Conservation (phyloP, 2,888 invertebrate genomes). For the Colletes collaris region DNA sequence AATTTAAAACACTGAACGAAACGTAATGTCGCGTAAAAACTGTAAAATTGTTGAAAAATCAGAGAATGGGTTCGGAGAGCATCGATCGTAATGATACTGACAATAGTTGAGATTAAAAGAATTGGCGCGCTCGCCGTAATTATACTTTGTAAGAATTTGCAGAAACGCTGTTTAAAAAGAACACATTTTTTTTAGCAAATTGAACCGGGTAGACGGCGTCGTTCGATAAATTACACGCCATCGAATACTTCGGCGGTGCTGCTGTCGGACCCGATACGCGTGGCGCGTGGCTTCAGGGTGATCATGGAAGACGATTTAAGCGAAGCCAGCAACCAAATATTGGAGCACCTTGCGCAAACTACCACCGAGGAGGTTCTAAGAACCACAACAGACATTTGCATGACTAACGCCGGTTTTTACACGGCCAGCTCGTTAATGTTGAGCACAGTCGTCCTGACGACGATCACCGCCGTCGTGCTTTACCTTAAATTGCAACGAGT, state of each 20-base stretch:
- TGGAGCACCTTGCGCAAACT: constrained; percentile 73
- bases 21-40: too few species aligned
- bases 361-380: constrained; percentile 61
- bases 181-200: constrained; percentile 79
- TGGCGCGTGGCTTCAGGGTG: constrained; percentile 87
- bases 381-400: constrained; percentile 84
- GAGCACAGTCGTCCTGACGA: constrained; percentile 85
- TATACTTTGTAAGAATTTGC: too few species aligned
- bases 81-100: too few species aligned
- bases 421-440: constrained; percentile 86
- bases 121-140: too few species aligned
- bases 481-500: constrained; percentile 84
- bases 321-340: constrained; percentile 71
- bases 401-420: constrained; percentile 87
- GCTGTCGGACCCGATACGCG: constrained; percentile 86
- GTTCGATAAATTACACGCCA: constrained; percentile 72
- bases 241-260: constrained; percentile 83
- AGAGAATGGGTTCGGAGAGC: too few species aligned
- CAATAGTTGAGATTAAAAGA: too few species aligned
- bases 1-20: too few species aligned
- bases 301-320: constrained; percentile 88
- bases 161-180: too few species aligned
- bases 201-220: constrained; percentile 83
- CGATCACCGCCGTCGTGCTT: constrained; percentile 84
- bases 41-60: too few species aligned